Evolutionary conservation across 2,797 vertebrate species (phyloP).

Genomic region (Amblyraja radiata): DNA sequence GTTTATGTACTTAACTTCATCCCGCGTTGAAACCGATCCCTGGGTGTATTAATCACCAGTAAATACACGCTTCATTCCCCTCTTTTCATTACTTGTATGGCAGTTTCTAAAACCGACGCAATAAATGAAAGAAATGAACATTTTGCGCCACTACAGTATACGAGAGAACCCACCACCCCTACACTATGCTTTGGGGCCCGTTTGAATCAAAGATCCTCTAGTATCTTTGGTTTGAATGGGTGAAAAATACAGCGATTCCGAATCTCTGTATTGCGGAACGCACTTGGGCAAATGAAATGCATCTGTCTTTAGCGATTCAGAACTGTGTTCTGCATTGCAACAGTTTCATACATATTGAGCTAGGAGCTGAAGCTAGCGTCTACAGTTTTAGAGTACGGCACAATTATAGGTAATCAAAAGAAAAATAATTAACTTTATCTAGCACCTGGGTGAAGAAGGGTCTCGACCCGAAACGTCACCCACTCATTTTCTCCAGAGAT

Average conservation of each 20-base stretch:
- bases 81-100: conserved; percentile 19
- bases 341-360: neutral
- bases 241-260: neutral
- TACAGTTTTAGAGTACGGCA: neutral
- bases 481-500: too few relatives aligned
- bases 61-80: neutral
- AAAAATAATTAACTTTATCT: too few relatives aligned
- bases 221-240: neutral
- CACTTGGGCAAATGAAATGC: neutral
- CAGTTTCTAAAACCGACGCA: neutral
- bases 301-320: neutral
- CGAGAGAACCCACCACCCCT: neutral
- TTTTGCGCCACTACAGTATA: neutral
- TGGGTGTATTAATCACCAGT: neutral
- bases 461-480: too few relatives aligned
- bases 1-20: conserved; percentile 13
- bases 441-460: too few relatives aligned
- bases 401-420: neutral
- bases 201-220: neutral
- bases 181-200: neutral
- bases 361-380: neutral
- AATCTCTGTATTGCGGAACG: too few relatives aligned
- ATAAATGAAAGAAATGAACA: conserved; percentile 13
- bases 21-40: neutral
- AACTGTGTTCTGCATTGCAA: neutral